These are phyloP conservation scores for Grallaria varia DNA, from an alignment of 2,113 vertebrate genomes.

Conservation along the genomic window DNA sequence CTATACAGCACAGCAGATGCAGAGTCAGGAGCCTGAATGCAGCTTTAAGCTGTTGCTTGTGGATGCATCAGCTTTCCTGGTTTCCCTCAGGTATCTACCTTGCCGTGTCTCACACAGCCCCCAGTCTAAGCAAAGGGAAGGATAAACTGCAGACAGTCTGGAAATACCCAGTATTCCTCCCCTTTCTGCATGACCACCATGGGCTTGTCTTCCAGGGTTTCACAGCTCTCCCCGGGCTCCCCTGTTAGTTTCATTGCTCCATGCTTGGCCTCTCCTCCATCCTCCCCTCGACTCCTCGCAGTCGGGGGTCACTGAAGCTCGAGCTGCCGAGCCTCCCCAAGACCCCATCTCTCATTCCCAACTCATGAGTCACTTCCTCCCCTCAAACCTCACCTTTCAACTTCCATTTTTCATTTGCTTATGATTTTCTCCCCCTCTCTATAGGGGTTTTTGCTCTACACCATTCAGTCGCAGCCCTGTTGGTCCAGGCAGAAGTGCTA, in stretches of 20 bases:
- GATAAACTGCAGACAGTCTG: constrained; percentile 1
- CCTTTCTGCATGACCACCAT: neutral
- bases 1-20: neutral
- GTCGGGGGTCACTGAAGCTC: constrained; percentile 10
- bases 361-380: constrained; percentile 46
- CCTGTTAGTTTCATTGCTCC: neutral
- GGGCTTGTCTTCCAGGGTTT: constrained; percentile 38
- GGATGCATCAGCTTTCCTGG: neutral
- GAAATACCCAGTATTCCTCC: neutral
- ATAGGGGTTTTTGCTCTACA: neutral
- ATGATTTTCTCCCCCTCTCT: neutral
- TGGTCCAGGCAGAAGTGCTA: neutral
- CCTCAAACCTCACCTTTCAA: constrained; percentile 46
- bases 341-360: constrained; percentile 51
- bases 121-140: neutral
- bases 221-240: neutral
- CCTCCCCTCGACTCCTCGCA: neutral
- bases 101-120: neutral
- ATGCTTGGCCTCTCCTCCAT: neutral
- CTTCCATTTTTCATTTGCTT: constrained; percentile 46
- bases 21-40: neutral
- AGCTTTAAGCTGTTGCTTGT: neutral
- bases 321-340: neutral
- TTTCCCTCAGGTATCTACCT: neutral
- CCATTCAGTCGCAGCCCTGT: neutral